These are phyloP conservation scores for Sycophila sp. DNA, from an alignment of 1,140 invertebrate species.

Conservation along the genomic window DNA sequence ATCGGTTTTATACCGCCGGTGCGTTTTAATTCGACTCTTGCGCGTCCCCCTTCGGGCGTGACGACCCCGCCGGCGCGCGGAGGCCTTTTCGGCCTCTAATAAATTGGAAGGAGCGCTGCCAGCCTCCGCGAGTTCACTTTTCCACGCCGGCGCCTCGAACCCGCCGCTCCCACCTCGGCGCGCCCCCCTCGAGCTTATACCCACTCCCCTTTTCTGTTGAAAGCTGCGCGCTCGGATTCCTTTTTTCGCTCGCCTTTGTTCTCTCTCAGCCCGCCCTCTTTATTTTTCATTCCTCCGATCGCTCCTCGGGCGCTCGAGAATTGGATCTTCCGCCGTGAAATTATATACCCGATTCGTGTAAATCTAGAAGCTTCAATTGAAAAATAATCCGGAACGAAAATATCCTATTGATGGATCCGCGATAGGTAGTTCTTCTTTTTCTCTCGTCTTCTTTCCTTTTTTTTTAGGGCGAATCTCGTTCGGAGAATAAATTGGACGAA, in stretches of 20 bases:
- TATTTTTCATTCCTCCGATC: background rate
- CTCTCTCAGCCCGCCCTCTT: background rate
- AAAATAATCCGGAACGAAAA: background rate
- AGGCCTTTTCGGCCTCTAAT: slow-evolving; percentile 46
- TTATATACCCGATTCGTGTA: background rate
- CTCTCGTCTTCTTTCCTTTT: too few relatives aligned
- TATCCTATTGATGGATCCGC: too few relatives aligned
- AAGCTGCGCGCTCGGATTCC: background rate
- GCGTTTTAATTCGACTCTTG: background rate
- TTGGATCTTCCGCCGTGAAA: background rate
- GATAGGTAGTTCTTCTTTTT: too few relatives aligned
- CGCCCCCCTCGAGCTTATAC: background rate
- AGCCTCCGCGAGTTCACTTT: background rate
- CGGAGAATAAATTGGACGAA: too few relatives aligned
- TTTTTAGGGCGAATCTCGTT: too few relatives aligned
- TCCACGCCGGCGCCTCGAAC: background rate
- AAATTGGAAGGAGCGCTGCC: slow-evolving; percentile 40
- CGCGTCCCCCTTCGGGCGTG: background rate
- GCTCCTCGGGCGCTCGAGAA: background rate
- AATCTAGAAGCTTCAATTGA: background rate
- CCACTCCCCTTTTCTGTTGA: background rate
- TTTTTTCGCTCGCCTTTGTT: background rate
- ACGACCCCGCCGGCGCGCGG: too few relatives aligned
- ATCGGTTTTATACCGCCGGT: slow-evolving; percentile 42
- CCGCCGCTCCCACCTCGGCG: background rate